Evolutionary conservation across 2,888 invertebrate genomes (phyloP).

Genomic region (Therioaphis trifolii): DNA sequence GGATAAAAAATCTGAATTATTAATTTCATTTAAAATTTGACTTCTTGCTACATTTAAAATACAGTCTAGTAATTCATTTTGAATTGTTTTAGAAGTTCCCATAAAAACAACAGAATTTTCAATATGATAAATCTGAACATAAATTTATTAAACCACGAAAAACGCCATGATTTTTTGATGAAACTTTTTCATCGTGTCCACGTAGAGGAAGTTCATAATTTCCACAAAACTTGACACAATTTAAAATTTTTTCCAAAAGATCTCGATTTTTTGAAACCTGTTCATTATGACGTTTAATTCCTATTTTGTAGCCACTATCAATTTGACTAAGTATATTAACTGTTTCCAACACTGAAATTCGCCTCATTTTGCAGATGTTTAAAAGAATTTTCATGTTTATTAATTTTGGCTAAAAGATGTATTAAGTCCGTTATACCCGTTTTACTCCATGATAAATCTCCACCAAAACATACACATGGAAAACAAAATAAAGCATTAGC

Average conservation of each 20-base stretch:
- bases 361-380: constrained; percentile 63
- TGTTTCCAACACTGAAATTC: constrained; percentile 58
- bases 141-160: constrained; percentile 64
- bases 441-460: constrained; percentile 29
- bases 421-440: constrained; percentile 57
- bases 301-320: constrained; percentile 51
- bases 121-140: constrained; percentile 62
- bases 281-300: constrained; percentile 56
- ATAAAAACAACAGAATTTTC: constrained; percentile 52
- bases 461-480: constrained; percentile 36
- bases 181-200: constrained; percentile 60
- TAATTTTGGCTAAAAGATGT: constrained; percentile 59
- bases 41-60: too few species aligned
- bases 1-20: too few species aligned
- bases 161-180: constrained; percentile 64
- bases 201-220: constrained; percentile 64
- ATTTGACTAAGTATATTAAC: constrained; percentile 50
- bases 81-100: too few species aligned
- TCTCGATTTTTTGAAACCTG: constrained; percentile 64
- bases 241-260: constrained; percentile 63
- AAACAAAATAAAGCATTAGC: constrained; percentile 12
- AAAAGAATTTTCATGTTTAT: constrained; percentile 61
- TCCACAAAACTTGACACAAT: constrained; percentile 65
- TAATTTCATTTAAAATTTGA: too few species aligned
- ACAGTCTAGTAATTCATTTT: too few species aligned